phyloP scores from a whole-genome alignment of 2,888 invertebrate genomes.

The Loripinus fragilis region DNA sequence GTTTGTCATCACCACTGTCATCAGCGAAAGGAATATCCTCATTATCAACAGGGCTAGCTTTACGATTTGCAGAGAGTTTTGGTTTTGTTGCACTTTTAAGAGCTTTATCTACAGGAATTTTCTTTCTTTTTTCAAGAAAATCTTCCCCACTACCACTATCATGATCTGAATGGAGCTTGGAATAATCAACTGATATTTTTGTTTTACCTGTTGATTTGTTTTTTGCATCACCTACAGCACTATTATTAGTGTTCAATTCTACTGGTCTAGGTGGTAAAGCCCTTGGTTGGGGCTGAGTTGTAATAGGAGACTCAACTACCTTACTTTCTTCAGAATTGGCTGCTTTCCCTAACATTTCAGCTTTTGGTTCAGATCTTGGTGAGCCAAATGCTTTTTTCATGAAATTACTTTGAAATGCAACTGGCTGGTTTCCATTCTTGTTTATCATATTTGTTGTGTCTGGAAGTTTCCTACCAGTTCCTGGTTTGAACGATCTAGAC shows the following conservation, averaged over 20 bases:
- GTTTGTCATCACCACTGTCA: slow-evolving; percentile 71
- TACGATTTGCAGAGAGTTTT: slow-evolving; percentile 49
- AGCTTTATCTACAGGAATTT: slow-evolving; percentile 73
- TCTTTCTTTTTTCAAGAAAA: slow-evolving; percentile 46
- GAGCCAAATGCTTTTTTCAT: slow-evolving; percentile 63
- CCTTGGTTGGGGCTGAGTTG: slow-evolving; percentile 39
- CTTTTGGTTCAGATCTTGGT: background rate
- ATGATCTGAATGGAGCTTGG: slow-evolving; percentile 58
- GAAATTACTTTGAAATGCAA: slow-evolving; percentile 68
- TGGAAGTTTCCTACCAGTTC: slow-evolving; percentile 61
- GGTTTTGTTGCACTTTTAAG: slow-evolving; percentile 58
- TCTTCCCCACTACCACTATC: slow-evolving; percentile 63
- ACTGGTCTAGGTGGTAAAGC: slow-evolving; percentile 47
- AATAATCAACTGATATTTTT: slow-evolving; percentile 72
- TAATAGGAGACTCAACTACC: background rate
- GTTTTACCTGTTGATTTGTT: slow-evolving; percentile 43
- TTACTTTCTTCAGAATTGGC: background rate
- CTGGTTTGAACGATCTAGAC: slow-evolving; percentile 53
- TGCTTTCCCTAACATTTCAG: background rate
- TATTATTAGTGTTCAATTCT: background rate
- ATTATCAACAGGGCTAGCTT: slow-evolving; percentile 61
- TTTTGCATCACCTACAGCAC: slow-evolving; percentile 27
- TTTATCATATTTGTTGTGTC: slow-evolving; percentile 55
- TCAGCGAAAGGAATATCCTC: slow-evolving; percentile 80
- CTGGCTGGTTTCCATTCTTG: slow-evolving; percentile 44